Evolutionary conservation across 2,113 vertebrate species (phyloP), one percentile per base, ranked within the genome.

Genomic region (Sebastes fasciatus): DNA sequence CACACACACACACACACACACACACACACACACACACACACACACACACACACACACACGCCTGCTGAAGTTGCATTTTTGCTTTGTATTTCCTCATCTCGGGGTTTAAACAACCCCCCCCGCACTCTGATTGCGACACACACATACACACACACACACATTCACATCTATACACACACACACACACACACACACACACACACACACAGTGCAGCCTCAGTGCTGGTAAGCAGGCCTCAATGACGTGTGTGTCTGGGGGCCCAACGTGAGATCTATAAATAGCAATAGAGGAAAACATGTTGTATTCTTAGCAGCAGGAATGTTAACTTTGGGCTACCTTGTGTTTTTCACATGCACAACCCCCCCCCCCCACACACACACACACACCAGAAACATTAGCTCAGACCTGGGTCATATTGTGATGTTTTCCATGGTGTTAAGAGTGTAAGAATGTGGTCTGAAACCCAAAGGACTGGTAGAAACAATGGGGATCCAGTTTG

Each of bases 201-300:
- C 68, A 78, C 63, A 71, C 75, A 70, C 80, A 82, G 26, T 62
- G 77, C n/a, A 68, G 88, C 80, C 79, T 88, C 54, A 60, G 81
- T 77, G 86, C 75, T 82, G 65, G 86, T 84, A 84, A 90, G 87
- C 84, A 84, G 82, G 77, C 49, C 80, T 81, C 66, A 34, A 82
- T 92, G 92, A 92, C 90, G 90, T 84, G 70, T 62, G 78, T 68
- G 86, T 89, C 87, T 91, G 21, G 76, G 84, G 90, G 83, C 84
- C 87, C 90, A 89, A 90, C 8, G 84, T 80, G 73, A 78, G 81
- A 12, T 74, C 89, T 92, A 93, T 84, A 86, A 89, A 92, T 93
- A 93, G 87, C 58, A 42, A 34, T 6, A 23, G 45, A 88, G 79
- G 82, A 83, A 92, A 92, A 93, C 82, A 87, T 67, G 72, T 40